Conservation (phyloP, 2,797 vertebrate species). For the Benthosema pterotum region DNA sequence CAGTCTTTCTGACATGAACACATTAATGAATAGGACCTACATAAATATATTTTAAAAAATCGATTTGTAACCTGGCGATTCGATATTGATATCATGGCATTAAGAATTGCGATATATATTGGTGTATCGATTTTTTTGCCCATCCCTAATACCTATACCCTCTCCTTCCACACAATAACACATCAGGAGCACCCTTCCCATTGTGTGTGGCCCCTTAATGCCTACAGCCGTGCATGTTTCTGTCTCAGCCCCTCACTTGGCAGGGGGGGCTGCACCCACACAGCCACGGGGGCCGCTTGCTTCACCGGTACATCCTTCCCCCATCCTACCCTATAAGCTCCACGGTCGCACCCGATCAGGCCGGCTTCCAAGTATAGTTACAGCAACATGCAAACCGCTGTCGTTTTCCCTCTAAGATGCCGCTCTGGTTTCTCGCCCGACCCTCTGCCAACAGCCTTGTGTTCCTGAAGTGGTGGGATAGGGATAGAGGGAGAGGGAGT, state of each 20-base stretch:
- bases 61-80: too few species aligned
- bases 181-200: slow-evolving; percentile 23
- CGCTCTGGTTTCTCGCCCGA: not conserved
- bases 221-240: too few species aligned
- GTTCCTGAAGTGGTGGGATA: slow-evolving; percentile 25
- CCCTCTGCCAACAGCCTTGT: slow-evolving; percentile 26
- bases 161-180: slow-evolving; percentile 24
- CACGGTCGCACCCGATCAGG: slow-evolving; percentile 52
- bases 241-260: too few species aligned
- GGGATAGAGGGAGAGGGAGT: not conserved
- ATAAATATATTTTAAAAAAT: too few species aligned
- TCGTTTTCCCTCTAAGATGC: slow-evolving; percentile 16
- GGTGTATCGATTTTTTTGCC: too few species aligned
- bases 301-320: slow-evolving; percentile 23
- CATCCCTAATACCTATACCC: slow-evolving; percentile 4
- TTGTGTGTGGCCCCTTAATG: not conserved
- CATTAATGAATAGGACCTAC: too few species aligned
- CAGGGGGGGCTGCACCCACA: too few species aligned
- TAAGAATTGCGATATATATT: too few species aligned
- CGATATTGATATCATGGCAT: too few species aligned
- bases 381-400: slow-evolving; percentile 13
- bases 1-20: too few species aligned
- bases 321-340: slow-evolving; percentile 41
- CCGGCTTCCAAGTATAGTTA: slow-evolving; percentile 26
- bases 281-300: slow-evolving; percentile 38